These are phyloP conservation scores for Cyanocitta stelleri DNA, from an alignment of 2,113 vertebrate genomes.

Conservation along the genomic window DNA sequence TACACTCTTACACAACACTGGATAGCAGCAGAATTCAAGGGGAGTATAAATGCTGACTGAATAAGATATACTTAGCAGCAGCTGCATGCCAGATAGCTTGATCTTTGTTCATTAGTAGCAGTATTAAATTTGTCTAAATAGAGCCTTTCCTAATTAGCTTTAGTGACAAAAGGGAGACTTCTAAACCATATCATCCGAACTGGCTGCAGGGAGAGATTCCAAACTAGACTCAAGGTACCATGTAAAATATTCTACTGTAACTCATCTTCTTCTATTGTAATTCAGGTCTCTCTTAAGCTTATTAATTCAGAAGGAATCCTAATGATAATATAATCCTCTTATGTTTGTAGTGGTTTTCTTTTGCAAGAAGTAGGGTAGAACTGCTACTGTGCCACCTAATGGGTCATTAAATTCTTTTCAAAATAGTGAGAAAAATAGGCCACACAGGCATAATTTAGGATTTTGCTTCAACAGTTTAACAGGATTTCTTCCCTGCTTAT, in stretches of 20 bases:
- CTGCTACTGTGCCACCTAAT: background rate
- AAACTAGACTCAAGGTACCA: background rate
- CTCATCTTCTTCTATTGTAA: background rate
- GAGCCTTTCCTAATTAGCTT: background rate
- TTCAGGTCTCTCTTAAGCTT: background rate
- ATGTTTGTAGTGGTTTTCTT: background rate
- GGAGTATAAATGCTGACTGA: background rate
- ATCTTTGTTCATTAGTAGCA: background rate
- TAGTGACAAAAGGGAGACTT: background rate
- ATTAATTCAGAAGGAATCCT: background rate
- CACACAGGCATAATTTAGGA: background rate
- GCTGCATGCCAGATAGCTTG: background rate
- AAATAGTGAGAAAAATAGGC: background rate
- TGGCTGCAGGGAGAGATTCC: background rate
- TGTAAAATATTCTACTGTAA: background rate
- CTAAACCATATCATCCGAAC: background rate
- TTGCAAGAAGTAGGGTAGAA: background rate
- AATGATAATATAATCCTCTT: conserved; percentile 27
- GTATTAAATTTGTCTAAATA: background rate
- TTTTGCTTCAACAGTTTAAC: background rate
- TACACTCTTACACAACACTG: background rate
- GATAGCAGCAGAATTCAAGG: background rate
- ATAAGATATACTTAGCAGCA: background rate
- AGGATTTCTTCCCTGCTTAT: background rate
- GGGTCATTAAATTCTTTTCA: background rate